Evolutionary conservation across 2,113 vertebrate genomes (phyloP).

Genomic region (Etheostoma cragini): DNA sequence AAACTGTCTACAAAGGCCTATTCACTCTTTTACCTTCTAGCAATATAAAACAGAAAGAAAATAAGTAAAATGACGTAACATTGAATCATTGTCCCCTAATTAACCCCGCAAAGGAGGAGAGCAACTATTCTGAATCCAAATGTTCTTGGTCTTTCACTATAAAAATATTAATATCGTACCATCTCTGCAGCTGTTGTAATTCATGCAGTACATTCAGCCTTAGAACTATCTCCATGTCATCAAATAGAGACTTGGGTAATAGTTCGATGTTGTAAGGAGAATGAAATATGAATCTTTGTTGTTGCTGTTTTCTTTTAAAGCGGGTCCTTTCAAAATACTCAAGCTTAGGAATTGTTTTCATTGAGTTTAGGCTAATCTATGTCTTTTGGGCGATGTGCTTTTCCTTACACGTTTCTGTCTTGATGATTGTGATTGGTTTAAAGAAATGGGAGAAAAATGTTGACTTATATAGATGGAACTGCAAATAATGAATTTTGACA

Average conservation of each 20-base stretch:
- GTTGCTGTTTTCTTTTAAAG: neutral
- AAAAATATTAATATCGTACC: neutral
- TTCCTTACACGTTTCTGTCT: too few relatives aligned
- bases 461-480: too few relatives aligned
- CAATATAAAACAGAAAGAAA: neutral
- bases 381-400: too few relatives aligned
- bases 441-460: too few relatives aligned
- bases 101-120: constrained; percentile 1
- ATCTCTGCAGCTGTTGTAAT: constrained; percentile 5
- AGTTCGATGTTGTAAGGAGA: neutral
- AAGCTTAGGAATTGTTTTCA: constrained; percentile 5
- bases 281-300: constrained; percentile 21
- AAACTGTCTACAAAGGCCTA: neutral
- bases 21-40: constrained; percentile 6
- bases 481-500: too few relatives aligned
- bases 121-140: constrained; percentile 5
- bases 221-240: neutral
- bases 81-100: neutral
- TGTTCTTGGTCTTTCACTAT: constrained; percentile 6
- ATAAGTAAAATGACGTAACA: constrained; percentile 8
- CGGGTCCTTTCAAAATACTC: neutral
- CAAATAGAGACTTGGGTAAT: neutral
- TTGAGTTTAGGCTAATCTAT: neutral
- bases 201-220: constrained; percentile 2
- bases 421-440: too few relatives aligned